Evolutionary conservation across 2,113 vertebrate genomes (phyloP).

Genomic region (Platysternon megacephalum): DNA sequence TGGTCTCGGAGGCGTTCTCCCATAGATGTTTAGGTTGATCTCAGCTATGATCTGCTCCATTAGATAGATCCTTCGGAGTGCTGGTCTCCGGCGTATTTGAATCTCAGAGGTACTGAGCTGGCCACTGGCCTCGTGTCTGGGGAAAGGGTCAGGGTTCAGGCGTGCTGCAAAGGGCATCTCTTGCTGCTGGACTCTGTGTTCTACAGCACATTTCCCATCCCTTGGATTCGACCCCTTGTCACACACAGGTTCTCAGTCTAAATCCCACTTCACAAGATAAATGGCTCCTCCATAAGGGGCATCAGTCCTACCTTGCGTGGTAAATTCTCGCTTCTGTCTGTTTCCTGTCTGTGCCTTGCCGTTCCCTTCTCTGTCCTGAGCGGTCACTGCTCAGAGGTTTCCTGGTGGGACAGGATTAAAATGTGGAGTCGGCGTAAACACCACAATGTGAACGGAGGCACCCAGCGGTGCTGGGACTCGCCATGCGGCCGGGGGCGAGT

Average conservation of each 20-base stretch:
- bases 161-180: neutral
- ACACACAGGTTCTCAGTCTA: neutral
- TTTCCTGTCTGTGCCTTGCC: neutral
- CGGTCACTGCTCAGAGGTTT: neutral
- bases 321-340: neutral
- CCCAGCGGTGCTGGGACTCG: no score
- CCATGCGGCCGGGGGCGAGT: neutral
- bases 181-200: neutral
- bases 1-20: neutral
- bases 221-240: neutral
- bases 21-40: neutral
- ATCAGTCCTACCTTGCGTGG: neutral
- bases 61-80: neutral
- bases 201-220: neutral
- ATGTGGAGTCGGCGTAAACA: neutral
- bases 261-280: neutral
- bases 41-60: neutral
- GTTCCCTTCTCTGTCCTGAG: neutral
- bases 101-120: no score
- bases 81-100: neutral
- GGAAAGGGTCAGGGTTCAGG: neutral
- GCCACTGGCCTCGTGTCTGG: neutral
- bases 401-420: neutral
- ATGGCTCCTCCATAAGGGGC: neutral
- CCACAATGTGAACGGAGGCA: neutral